phyloP scores from a whole-genome alignment of 2,797 vertebrate species.

The Channallabes apus region DNA sequence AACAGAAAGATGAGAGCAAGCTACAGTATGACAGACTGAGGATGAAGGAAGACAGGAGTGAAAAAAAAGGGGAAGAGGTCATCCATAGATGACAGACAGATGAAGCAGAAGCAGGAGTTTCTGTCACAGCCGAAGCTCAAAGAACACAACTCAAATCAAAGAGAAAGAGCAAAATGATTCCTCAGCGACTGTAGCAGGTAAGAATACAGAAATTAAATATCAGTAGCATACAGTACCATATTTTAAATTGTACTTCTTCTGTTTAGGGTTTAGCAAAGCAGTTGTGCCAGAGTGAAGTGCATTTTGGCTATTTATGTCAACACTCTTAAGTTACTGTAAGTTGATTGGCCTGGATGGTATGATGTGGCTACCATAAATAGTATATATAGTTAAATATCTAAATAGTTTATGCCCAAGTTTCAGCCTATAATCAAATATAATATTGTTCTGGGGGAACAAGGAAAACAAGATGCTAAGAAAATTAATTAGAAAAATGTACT shows the following conservation, averaged over 20 bases:
- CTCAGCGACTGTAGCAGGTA: neutral
- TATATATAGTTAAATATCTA: too few species aligned
- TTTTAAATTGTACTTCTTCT: neutral
- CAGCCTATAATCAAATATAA: neutral
- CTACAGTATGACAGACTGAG: slow-evolving; percentile 11
- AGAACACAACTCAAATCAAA: slow-evolving; percentile 28
- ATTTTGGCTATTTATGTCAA: neutral
- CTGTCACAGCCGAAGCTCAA: slow-evolving; percentile 42
- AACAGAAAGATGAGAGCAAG: neutral
- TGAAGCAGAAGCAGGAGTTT: slow-evolving; percentile 27
- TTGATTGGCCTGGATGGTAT: neutral
- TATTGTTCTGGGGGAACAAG: neutral
- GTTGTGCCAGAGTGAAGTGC: neutral
- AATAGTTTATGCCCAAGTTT: neutral
- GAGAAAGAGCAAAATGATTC: slow-evolving; percentile 23
- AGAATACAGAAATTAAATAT: neutral
- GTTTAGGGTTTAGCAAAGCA: neutral
- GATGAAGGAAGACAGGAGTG: slow-evolving; percentile 20
- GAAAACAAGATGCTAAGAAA: neutral
- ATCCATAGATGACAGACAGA: slow-evolving; percentile 25
- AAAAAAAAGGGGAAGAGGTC: slow-evolving; percentile 14
- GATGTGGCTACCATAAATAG: neutral
- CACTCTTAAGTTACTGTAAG: neutral
- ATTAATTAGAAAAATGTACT: neutral
- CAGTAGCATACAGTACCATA: neutral